phyloP scores from a whole-genome alignment of 64 coral and sea anemone species.

The Cladopsammia gracilis region DNA sequence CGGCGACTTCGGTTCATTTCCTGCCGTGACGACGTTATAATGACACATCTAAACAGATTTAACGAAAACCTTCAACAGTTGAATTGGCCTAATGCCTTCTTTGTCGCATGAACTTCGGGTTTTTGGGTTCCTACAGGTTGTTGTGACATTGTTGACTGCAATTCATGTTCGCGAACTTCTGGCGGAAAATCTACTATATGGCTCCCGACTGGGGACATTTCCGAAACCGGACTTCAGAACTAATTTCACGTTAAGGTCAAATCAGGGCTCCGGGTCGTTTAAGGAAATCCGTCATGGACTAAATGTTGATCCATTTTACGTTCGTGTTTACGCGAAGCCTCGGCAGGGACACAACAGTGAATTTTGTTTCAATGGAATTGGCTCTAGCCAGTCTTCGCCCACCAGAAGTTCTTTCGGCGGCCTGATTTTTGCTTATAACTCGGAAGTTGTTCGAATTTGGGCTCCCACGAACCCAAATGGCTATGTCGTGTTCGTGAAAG shows the following conservation, averaged over 20 bases:
- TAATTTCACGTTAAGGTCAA: slow-evolving; percentile 84
- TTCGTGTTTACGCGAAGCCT: slow-evolving; percentile 86
- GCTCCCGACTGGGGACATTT: slow-evolving; percentile 78
- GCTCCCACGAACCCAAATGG: slow-evolving; percentile 84
- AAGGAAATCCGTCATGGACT: slow-evolving; percentile 96
- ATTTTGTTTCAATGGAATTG: slow-evolving; percentile 90
- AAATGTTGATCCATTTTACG: slow-evolving; percentile 89
- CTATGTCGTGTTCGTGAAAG: slow-evolving; percentile 82
- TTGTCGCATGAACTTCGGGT: neutral
- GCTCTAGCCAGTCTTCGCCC: slow-evolving; percentile 78
- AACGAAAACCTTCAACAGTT: neutral
- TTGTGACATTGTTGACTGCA: slow-evolving; percentile 31
- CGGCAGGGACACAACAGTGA: slow-evolving; percentile 7
- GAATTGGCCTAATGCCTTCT: slow-evolving; percentile 32
- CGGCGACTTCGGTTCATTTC: neutral
- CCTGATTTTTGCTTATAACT: slow-evolving; percentile 91
- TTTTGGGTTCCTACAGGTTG: neutral
- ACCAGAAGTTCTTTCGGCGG: slow-evolving; percentile 74
- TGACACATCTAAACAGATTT: neutral
- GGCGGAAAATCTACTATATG: slow-evolving; percentile 54
- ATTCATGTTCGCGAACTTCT: slow-evolving; percentile 8
- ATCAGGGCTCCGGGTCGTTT: slow-evolving; percentile 72
- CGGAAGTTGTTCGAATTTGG: slow-evolving; percentile 82
- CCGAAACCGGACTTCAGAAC: slow-evolving; percentile 86
- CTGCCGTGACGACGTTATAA: neutral